Conservation (phyloP, 1,140 invertebrate genomes). For the Helicorthomorpha holstii region DNA sequence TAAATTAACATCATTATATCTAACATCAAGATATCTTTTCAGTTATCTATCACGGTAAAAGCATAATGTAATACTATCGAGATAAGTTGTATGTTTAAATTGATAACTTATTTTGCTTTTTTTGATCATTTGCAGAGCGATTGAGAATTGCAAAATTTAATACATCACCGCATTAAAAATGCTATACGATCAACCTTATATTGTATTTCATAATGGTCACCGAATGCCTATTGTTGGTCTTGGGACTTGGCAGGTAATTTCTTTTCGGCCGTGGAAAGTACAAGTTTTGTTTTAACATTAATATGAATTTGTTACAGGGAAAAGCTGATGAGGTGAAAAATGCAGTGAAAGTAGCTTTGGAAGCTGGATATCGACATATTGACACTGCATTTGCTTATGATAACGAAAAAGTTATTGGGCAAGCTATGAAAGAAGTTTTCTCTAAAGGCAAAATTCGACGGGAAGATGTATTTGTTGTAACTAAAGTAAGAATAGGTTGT, state of each 20-base stretch:
- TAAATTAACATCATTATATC: too few relatives aligned
- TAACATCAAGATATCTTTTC: too few relatives aligned
- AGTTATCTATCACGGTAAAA: too few relatives aligned
- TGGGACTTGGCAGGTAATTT: background rate
- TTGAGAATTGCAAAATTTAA: too few relatives aligned
- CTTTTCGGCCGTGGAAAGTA: too few relatives aligned
- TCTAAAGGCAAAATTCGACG: constrained; percentile 54
- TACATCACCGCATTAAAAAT: too few relatives aligned
- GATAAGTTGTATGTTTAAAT: too few relatives aligned
- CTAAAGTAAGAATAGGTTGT: constrained; percentile 43
- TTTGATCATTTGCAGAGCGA: too few relatives aligned
- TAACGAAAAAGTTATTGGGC: constrained; percentile 28
- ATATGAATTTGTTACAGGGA: background rate
- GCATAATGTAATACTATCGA: too few relatives aligned
- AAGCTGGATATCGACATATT: constrained; percentile 53
- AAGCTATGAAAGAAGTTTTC: constrained; percentile 32
- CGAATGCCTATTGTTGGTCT: constrained; percentile 15
- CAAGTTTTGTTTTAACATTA: too few relatives aligned
- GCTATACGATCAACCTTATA: background rate
- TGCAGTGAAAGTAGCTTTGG: constrained; percentile 42
- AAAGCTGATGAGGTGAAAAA: constrained; percentile 43
- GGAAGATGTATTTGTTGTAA: constrained; percentile 62
- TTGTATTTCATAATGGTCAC: background rate
- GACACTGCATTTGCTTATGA: constrained; percentile 64
- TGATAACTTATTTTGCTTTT: too few relatives aligned